Evolutionary conservation across 2,888 invertebrate species (phyloP), one percentile per base, ranked within the genome.

Genomic region (Agrochola litura): DNA sequence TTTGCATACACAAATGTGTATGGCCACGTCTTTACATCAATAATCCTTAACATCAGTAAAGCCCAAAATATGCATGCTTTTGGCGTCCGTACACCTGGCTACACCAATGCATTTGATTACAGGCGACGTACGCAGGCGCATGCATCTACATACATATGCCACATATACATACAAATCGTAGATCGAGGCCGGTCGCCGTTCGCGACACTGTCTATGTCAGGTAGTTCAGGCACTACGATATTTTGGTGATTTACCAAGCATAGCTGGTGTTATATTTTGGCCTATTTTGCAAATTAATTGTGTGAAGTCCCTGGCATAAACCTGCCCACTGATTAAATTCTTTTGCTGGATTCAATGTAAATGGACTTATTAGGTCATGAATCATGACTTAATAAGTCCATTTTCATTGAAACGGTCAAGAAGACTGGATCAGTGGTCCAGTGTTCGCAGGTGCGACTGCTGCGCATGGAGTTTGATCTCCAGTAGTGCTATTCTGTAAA

Each of bases 41-140:
- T 30, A 30, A 30, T 30, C 2, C 30, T 30, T 30, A 30, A 30
- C 30, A 30, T 30, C 30, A 30, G 10, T 19, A 37, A 64, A 37
- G 37, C 8, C 14, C n/a, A 22, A 56, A 70, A 43, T n/a, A 6
- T 5, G 2, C 14, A 22, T 79, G 41, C 49, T 80, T 82, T 37
- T 88, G 86, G 73, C n/a, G 30, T 66, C 88, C 10, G 49, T 90
- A 86, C 82, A n/a, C n/a, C n/a, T n/a, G n/a, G n/a, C n/a, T n/a
- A n/a, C n/a, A 41, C 16, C 37, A 64, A 70, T 77, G 81, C 82
- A 77, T 79, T 77, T 70, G 79, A 86, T 86, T 86, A 82, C 81
- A 83, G 78, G 75, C 63, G 73, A 83, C 72, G 73, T 72, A 72
- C 73, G 22, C 46, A 73, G 43, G 61, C 70, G 71, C 64, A n/a